These are phyloP conservation scores for Hydropsyche tenuis DNA, from an alignment of 1,140 invertebrate species.

Conservation along the genomic window DNA sequence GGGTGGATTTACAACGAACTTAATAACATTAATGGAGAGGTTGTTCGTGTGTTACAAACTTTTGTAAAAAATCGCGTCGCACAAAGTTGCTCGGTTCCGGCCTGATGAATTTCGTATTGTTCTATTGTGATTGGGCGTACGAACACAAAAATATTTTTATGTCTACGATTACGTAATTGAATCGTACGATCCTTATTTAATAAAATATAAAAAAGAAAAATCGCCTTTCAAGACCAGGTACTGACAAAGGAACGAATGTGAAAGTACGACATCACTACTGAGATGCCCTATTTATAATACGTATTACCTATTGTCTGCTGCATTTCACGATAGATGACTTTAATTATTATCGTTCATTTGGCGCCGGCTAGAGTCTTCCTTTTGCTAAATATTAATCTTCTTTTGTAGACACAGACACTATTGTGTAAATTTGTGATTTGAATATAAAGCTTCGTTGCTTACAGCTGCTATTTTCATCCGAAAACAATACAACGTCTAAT, in stretches of 20 bases:
- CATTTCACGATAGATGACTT: neutral
- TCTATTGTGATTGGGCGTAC: no score
- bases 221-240: no score
- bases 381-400: slow-evolving; percentile 19
- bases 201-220: no score
- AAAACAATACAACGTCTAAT: slow-evolving; percentile 9
- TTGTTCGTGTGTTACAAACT: neutral
- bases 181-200: no score
- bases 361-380: neutral
- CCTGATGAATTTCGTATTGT: no score
- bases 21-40: neutral
- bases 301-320: neutral
- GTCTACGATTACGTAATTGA: no score
- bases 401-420: slow-evolving; percentile 25
- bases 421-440: slow-evolving; percentile 23
- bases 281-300: neutral
- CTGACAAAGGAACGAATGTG: no score
- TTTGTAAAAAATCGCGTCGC: neutral
- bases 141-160: no score
- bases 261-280: no score
- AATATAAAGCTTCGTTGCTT: neutral
- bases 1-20: neutral
- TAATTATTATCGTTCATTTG: slow-evolving; percentile 15
- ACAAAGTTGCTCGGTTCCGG: no score
- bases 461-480: neutral